Percentiles rank a stretch among this genome's conserved stretches.
These are phyloP conservation scores for Plecotus auritus DNA, from an alignment of 2,113 vertebrate genomes.

Conservation along the genomic window DNA sequence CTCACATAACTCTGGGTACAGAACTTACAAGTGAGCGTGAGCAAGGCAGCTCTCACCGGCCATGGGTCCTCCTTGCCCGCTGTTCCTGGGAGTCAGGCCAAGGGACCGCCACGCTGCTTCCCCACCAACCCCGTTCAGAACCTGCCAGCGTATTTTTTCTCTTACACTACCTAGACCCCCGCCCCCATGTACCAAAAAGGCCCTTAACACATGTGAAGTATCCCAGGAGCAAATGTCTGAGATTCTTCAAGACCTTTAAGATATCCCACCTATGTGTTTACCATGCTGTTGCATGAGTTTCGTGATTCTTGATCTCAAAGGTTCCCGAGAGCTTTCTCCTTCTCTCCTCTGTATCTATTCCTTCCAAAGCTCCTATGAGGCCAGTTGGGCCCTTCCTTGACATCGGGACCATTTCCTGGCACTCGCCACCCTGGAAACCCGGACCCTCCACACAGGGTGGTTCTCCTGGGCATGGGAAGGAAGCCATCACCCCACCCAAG, in stretches of 20 bases:
- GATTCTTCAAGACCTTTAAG: too few species aligned
- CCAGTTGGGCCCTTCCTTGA: neutral
- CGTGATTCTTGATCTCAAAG: neutral
- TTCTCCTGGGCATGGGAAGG: neutral
- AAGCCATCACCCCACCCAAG: neutral
- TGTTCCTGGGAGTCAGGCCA: neutral
- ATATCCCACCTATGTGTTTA: accelerated
- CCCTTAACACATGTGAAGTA: neutral
- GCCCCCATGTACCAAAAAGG: neutral
- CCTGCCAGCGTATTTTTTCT: neutral
- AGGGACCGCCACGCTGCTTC: accelerated
- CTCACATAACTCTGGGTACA: too few species aligned
- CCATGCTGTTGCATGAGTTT: neutral
- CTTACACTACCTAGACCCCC: neutral
- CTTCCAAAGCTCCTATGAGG: neutral
- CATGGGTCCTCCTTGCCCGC: accelerated
- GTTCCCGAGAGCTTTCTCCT: neutral
- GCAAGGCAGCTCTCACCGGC: neutral
- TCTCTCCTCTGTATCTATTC: neutral
- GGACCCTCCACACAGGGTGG: neutral
- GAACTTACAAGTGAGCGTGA: accelerated
- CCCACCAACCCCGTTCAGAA: neutral
- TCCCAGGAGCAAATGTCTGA: neutral
- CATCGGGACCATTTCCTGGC: neutral
- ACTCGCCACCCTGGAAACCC: neutral